Base-by-base conservation (phyloP, 2,797 vertebrate genomes). In the Hippoglossus hippoglossus region DNA sequence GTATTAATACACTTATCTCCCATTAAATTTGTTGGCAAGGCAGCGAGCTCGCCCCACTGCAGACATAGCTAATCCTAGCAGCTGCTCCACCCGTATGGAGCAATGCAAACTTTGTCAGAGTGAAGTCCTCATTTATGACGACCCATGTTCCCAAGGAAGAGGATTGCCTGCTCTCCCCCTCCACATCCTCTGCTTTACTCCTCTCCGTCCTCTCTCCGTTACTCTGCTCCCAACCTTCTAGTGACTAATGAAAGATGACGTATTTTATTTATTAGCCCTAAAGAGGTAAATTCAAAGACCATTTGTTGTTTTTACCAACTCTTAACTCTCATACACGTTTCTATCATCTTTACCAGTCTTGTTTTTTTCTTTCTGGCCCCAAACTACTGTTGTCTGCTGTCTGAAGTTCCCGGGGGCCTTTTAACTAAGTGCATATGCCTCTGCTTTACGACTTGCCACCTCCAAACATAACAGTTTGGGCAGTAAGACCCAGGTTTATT, bases 1-100 rank as follows among this genome's bases (percentile, higher is more conserved):
- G 76, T 94, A 96, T 96, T 96, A 96, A 96, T 96, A 93, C 95
- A 94, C 69, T 44, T 71, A 95, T 94, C 76, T 93, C 94, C 93
- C 87, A 74, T 84, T 94, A 95, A 96, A 94, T 92, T 88, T 90
- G 90, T 84, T 92, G 91, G 90, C 94, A 94, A 91, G 91, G 90
- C 93, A 93, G 93, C 91, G 72, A 86, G 88, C 87, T 94, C 87
- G 88, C 93, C 67, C 67, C 60, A 5, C 52, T 61, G 65, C 54
- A 72, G 68, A 75, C 82, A 75, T 10, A 68, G 34, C 51, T 51
- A 69, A 63, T 41, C 25, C 24, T 21, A 26, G 51, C 67, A 56
- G 70, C 63, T 55, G 47, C 68, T 36, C 21, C 9, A 21, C 36
- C 49, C 12, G 12, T 36, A 28, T n/a, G 51, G 39, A 70, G 62